phyloP scores from a whole-genome alignment of 2,797 vertebrate genomes.

The Trachops cirrhosus region DNA sequence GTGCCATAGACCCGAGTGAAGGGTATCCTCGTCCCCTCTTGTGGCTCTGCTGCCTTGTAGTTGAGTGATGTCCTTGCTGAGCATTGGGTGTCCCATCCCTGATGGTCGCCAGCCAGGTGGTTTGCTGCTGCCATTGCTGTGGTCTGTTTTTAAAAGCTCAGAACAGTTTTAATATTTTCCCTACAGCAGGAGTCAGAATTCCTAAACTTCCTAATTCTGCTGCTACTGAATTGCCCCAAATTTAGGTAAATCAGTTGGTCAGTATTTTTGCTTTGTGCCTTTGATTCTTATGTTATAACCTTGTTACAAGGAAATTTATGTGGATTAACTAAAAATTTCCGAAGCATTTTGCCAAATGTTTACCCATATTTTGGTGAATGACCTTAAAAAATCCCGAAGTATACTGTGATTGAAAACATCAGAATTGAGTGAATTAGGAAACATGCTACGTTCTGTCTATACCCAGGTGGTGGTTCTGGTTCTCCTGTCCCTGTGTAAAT shows the following conservation, averaged over 20 bases:
- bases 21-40: background rate
- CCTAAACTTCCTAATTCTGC: background rate
- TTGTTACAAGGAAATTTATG: conserved; percentile 5
- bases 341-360: conserved; percentile 28
- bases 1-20: background rate
- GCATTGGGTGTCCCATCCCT: background rate
- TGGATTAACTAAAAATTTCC: background rate
- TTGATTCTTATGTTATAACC: background rate
- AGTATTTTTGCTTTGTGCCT: background rate
- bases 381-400: background rate
- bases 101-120: background rate
- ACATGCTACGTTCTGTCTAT: background rate
- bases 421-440: background rate
- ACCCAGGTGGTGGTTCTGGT: background rate
- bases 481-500: background rate
- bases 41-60: background rate
- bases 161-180: background rate
- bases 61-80: background rate
- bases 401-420: background rate
- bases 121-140: background rate
- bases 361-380: background rate
- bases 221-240: background rate
- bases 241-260: background rate
- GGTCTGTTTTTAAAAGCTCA: background rate
- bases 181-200: background rate